These are phyloP conservation scores for Corythornis madagascariensis DNA, from an alignment of 2,113 vertebrate genomes.

Conservation along the genomic window DNA sequence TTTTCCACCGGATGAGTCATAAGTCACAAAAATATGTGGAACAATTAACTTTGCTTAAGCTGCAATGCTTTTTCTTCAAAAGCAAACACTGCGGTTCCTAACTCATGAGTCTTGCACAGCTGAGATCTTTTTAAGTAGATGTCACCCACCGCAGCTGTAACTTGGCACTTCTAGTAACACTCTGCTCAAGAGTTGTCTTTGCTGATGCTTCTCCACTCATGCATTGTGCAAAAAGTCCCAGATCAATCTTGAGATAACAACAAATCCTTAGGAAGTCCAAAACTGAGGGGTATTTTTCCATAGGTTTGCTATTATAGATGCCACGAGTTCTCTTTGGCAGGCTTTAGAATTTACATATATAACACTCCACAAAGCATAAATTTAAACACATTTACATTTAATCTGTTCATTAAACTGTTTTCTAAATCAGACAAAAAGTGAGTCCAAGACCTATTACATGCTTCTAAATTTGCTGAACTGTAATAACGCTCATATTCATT, in stretches of 20 bases:
- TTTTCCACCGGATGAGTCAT: background rate
- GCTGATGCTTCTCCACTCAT: background rate
- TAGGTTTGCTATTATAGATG: background rate
- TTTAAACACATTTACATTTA: background rate
- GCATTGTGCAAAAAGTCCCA: background rate
- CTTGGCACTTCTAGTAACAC: conserved; percentile 1
- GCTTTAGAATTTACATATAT: background rate
- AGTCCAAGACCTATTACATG: background rate
- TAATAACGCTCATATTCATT: background rate
- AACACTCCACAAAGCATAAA: background rate
- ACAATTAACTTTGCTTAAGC: background rate
- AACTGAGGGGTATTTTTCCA: background rate
- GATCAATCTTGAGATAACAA: background rate
- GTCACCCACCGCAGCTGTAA: background rate
- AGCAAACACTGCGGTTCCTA: background rate
- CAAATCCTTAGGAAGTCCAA: background rate
- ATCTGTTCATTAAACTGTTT: background rate
- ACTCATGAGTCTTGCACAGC: background rate
- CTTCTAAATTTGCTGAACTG: background rate
- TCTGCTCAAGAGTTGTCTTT: background rate
- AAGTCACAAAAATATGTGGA: background rate
- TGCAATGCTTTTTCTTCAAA: conserved; percentile 8
- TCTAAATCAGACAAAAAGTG: background rate
- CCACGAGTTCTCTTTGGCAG: background rate
- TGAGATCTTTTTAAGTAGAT: conserved; percentile 2